A percentile compares a stretch with the other conserved stretches of the same genome.
Evolutionary conservation across 2,888 invertebrate species (phyloP).

Genomic region (Dasypogon diadema): DNA sequence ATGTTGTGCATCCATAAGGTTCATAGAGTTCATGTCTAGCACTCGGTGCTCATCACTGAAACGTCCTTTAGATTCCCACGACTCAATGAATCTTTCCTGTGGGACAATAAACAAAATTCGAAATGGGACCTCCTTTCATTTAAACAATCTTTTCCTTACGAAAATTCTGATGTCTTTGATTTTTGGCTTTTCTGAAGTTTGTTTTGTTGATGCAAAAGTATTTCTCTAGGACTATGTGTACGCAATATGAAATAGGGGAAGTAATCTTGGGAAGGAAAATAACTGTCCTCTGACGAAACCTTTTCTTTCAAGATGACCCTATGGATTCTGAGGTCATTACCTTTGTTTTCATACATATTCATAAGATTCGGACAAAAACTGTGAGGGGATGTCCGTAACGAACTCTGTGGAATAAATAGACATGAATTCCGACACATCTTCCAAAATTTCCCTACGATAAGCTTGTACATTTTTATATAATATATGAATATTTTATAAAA

Average conservation of each 20-base stretch:
- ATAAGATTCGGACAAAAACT: background rate
- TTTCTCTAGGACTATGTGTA: background rate
- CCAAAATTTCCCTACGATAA: too few species aligned
- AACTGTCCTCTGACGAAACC: background rate
- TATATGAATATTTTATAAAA: too few species aligned
- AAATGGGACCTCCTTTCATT: slow-evolving; percentile 19
- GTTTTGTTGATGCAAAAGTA: background rate
- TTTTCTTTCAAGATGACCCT: slow-evolving; percentile 28
- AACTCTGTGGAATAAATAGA: background rate
- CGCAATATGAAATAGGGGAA: slow-evolving; percentile 1
- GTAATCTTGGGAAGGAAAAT: slow-evolving; percentile 2
- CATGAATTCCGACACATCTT: too few species aligned
- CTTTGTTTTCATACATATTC: slow-evolving; percentile 34
- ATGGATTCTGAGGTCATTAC: slow-evolving; percentile 27
- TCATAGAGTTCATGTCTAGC: slow-evolving; percentile 16
- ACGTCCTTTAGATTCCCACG: slow-evolving; percentile 33
- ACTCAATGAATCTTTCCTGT: slow-evolving; percentile 21
- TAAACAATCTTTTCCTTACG: background rate
- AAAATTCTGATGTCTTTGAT: slow-evolving; percentile 16
- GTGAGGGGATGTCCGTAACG: slow-evolving; percentile 26
- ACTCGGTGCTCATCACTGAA: slow-evolving; percentile 29
- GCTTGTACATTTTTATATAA: too few species aligned
- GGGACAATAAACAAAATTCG: slow-evolving; percentile 33
- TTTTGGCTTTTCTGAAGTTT: slow-evolving; percentile 17
- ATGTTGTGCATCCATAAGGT: slow-evolving; percentile 16